Base-by-base conservation (phyloP, 2,113 vertebrate genomes). In the Toxotes jaculatrix region DNA sequence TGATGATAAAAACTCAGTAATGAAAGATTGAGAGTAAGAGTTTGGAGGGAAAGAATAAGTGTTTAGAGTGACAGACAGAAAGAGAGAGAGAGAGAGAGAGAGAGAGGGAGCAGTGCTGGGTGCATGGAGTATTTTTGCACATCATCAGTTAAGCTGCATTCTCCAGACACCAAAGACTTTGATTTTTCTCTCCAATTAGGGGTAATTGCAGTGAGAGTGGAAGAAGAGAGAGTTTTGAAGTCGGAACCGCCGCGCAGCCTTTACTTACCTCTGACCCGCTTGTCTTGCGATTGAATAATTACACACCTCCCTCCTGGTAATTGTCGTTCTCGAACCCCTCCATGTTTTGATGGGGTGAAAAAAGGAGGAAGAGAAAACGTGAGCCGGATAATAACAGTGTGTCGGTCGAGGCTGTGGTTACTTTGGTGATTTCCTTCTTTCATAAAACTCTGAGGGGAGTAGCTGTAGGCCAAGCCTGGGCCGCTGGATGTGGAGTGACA, bases 241-340 rank as follows among this genome's bases (percentile, higher is more conserved):
- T 92, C 49, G 53, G 85, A 74, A 84, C 84, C 84, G 27, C 87
- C 11, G 16, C 38, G 53, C 79, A 89, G 87, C 81, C 91, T 94
- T 92, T 90, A 93, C 93, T 93, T 92, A 90, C 89, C 87, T 91
- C 87, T 85, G 83, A 82, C 91, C 91, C 87, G 86, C 90, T 91
- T 92, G 91, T 93, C 88, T 88, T 49, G 74, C 60, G 82, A 91
- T 95, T 92, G 87, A 95, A 94, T 95, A 95, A 95, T 95, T 93
- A 93, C 89, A 94, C 88, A 73, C 79, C 72, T 77, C 86, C 85
- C 74, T 93, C 90, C 82, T 91, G 91, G 89, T 93, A 94, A 94
- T 93, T 95, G 92, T 94, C 91, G 89, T 87, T 89, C 88, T 89
- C 61, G 61, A 90, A 81, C 61, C 80, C 82, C 80, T 91, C 79